These are phyloP conservation scores for Argyrosomus japonicus DNA, from an alignment of 2,113 vertebrate genomes.

Conservation along the genomic window DNA sequence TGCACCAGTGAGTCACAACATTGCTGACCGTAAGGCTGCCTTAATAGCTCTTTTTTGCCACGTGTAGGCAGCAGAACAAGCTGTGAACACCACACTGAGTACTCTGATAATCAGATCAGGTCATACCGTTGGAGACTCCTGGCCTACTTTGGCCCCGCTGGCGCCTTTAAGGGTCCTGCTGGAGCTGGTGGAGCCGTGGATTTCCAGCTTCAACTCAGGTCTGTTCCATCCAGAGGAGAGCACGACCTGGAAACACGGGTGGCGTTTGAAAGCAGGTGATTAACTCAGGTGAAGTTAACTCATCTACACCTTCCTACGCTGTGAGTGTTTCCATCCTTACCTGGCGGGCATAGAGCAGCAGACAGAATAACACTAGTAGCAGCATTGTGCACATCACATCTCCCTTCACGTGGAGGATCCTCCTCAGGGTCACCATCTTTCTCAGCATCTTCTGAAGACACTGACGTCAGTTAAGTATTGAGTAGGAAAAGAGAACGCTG, in stretches of 20 bases:
- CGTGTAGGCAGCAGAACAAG: too few relatives aligned
- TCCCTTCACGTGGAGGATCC: slow-evolving; percentile 86
- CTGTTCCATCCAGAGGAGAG: slow-evolving; percentile 57
- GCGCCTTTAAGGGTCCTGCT: slow-evolving; percentile 62
- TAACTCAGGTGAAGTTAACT: background rate
- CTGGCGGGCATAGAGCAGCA: slow-evolving; percentile 89
- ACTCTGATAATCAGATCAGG: background rate
- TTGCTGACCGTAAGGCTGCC: too few relatives aligned
- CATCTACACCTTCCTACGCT: background rate
- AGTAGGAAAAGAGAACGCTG: background rate
- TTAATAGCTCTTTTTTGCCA: too few relatives aligned
- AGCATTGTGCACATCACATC: slow-evolving; percentile 90
- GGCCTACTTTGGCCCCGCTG: slow-evolving; percentile 30
- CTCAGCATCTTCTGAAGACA: slow-evolving; percentile 25
- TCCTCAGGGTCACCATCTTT: slow-evolving; percentile 83
- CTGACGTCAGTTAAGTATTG: background rate
- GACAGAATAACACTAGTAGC: slow-evolving; percentile 85
- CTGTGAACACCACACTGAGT: too few relatives aligned
- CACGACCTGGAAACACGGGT: slow-evolving; percentile 39
- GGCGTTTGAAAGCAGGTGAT: background rate
- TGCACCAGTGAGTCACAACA: too few relatives aligned
- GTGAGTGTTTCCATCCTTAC: slow-evolving; percentile 44
- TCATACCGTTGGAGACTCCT: slow-evolving; percentile 45
- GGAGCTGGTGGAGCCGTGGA: slow-evolving; percentile 65
- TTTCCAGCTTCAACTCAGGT: slow-evolving; percentile 53